These are phyloP conservation scores for Ispidina picta DNA, from an alignment of 2,797 vertebrate species.

Conservation along the genomic window DNA sequence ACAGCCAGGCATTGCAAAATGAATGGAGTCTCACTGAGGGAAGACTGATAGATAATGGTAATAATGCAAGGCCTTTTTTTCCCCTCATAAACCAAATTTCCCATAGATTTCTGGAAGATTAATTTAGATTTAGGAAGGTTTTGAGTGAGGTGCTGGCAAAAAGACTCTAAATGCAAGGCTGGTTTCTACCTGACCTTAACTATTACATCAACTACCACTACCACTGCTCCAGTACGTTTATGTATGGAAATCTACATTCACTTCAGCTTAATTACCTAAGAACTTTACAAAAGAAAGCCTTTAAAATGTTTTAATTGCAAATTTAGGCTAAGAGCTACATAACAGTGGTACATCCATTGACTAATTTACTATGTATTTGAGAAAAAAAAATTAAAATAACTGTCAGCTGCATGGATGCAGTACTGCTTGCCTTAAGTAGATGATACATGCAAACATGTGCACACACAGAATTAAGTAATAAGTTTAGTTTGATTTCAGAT, in stretches of 20 bases:
- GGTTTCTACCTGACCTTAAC: conserved; percentile 53
- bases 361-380: conserved; percentile 31
- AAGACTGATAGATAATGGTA: conserved; percentile 23
- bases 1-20: not conserved
- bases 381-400: not conserved
- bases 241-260: conserved; percentile 15
- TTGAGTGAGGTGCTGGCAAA: conserved; percentile 33
- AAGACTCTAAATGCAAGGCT: conserved; percentile 42
- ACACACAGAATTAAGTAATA: conserved; percentile 39
- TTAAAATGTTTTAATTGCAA: conserved; percentile 60
- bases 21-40: not conserved
- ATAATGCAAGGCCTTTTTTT: conserved; percentile 36
- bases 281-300: conserved; percentile 45
- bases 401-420: not conserved
- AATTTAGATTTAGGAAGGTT: conserved; percentile 51
- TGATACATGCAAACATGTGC: conserved; percentile 5
- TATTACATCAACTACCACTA: conserved; percentile 24
- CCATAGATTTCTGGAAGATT: conserved; percentile 54
- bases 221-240: conserved; percentile 26
- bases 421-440: conserved; percentile 7
- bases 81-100: conserved; percentile 58
- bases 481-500: conserved; percentile 26
- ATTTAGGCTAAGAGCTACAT: conserved; percentile 30
- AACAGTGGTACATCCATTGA: conserved; percentile 30
- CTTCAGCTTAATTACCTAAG: conserved; percentile 59